Percentiles rank a stretch among this genome's conserved stretches.
Evolutionary conservation across 2,888 invertebrate species (phyloP).

Genomic region (Chironomus tentans): DNA sequence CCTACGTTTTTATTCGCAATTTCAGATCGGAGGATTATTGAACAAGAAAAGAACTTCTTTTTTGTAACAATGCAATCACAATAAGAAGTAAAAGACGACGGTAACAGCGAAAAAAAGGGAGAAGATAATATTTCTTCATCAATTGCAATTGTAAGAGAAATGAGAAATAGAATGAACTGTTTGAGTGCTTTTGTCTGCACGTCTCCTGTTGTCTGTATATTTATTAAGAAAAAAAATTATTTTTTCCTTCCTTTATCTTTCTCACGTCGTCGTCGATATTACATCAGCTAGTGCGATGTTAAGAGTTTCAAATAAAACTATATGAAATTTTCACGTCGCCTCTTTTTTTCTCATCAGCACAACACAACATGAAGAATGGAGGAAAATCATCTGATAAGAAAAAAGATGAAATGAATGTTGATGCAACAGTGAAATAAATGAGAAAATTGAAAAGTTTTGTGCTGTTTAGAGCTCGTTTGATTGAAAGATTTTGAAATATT

Average conservation of each 20-base stretch:
- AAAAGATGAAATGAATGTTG: background rate
- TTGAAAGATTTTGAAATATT: background rate
- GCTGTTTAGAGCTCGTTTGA: too few relatives aligned
- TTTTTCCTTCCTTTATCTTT: background rate
- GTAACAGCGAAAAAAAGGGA: background rate
- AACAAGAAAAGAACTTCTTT: background rate
- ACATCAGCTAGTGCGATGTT: background rate
- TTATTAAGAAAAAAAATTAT: background rate
- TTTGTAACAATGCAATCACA: background rate
- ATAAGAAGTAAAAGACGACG: background rate
- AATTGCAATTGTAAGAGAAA: background rate
- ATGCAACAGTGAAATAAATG: background rate
- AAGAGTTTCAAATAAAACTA: too few relatives aligned
- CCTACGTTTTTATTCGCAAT: background rate
- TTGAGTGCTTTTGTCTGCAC: background rate
- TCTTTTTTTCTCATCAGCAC: too few relatives aligned
- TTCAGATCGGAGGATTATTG: background rate
- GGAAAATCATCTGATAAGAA: background rate
- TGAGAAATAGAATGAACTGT: background rate
- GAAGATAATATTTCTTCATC: conserved; percentile 7
- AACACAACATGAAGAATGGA: background rate
- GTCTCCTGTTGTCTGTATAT: background rate
- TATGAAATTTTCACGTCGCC: too few relatives aligned
- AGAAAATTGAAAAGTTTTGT: background rate
- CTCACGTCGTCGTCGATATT: background rate